Evolutionary conservation across 2,888 invertebrate species (phyloP).

Genomic region (Acholoe squamosa): DNA sequence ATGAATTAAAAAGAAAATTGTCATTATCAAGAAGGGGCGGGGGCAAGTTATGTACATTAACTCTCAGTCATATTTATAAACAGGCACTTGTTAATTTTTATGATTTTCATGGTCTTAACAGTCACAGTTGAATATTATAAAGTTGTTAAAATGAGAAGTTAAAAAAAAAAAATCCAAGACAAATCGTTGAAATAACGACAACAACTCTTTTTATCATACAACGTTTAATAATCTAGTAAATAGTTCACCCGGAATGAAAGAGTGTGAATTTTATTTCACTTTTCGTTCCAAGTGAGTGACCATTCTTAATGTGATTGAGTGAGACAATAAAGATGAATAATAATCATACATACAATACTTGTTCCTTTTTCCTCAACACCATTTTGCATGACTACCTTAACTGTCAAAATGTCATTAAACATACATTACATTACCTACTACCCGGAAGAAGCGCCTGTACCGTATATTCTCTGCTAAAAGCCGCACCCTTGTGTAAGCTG

Average conservation of each 20-base stretch:
- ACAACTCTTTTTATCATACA: too few species aligned
- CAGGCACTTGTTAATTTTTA: constrained; percentile 35
- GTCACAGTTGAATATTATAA: constrained; percentile 2
- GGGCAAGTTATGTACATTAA: constrained; percentile 10
- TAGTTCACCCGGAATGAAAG: constrained; percentile 47
- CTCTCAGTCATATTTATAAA: constrained; percentile 4
- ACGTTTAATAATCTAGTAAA: neutral
- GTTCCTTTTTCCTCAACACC: too few species aligned
- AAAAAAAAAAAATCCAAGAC: neutral
- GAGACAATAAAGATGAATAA: constrained; percentile 46
- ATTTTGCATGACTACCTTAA: too few species aligned
- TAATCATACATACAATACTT: neutral
- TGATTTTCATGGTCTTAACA: neutral
- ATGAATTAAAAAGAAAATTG: too few species aligned
- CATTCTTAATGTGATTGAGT: constrained; percentile 45
- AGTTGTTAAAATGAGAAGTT: neutral
- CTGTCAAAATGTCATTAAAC: too few species aligned
- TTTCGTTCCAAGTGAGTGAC: constrained; percentile 43
- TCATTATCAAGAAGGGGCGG: neutral
- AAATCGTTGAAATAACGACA: too few species aligned
- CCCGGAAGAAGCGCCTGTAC: too few species aligned
- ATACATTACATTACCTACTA: too few species aligned
- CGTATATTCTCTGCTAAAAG: too few species aligned
- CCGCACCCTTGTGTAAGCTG: too few species aligned
- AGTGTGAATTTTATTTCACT: constrained; percentile 37